Evolutionary conservation across 1,140 invertebrate species (phyloP).

Genomic region (Bacillus rossius): DNA sequence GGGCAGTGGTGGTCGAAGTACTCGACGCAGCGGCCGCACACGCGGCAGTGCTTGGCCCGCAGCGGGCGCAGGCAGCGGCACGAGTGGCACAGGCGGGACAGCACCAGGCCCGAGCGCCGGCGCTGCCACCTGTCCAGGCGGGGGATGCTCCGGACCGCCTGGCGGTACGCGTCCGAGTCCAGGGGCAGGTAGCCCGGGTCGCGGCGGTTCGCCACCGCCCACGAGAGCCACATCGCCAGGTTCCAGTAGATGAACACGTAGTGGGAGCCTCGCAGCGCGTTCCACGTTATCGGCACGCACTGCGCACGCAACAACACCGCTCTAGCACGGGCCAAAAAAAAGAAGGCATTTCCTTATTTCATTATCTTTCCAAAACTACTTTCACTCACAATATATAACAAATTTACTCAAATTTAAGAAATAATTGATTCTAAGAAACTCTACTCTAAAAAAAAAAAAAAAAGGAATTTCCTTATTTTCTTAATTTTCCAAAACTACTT

Average conservation of each 20-base stretch:
- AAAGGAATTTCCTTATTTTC: too few relatives aligned
- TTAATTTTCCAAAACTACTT: too few relatives aligned
- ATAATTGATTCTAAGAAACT: too few relatives aligned
- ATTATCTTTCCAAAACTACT: too few relatives aligned
- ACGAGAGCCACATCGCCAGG: conserved; percentile 85
- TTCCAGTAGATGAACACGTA: conserved; percentile 90
- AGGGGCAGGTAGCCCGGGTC: conserved; percentile 86
- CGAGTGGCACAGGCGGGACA: conserved; percentile 84
- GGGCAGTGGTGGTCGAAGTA: conserved; percentile 95
- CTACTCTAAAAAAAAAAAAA: too few relatives aligned
- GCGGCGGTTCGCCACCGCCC: conserved; percentile 80
- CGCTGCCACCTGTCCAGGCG: conserved; percentile 88
- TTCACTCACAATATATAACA: too few relatives aligned
- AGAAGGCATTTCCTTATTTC: too few relatives aligned
- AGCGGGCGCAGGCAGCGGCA: conserved; percentile 81
- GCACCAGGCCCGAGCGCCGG: conserved; percentile 59
- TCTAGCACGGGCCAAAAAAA: too few relatives aligned
- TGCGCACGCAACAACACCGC: too few relatives aligned
- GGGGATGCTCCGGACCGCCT: conserved; percentile 83
- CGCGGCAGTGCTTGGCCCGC: conserved; percentile 85
- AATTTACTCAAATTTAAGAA: too few relatives aligned
- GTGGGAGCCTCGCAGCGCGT: conserved; percentile 73
- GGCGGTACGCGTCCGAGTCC: conserved; percentile 83
- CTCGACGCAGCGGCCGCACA: conserved; percentile 86
- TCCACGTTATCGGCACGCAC: conserved; percentile 88